A percentile compares a stretch with the other conserved stretches of the same genome.
Evolutionary conservation across 2,797 vertebrate genomes (phyloP).

Genomic region (Karalla daura): DNA sequence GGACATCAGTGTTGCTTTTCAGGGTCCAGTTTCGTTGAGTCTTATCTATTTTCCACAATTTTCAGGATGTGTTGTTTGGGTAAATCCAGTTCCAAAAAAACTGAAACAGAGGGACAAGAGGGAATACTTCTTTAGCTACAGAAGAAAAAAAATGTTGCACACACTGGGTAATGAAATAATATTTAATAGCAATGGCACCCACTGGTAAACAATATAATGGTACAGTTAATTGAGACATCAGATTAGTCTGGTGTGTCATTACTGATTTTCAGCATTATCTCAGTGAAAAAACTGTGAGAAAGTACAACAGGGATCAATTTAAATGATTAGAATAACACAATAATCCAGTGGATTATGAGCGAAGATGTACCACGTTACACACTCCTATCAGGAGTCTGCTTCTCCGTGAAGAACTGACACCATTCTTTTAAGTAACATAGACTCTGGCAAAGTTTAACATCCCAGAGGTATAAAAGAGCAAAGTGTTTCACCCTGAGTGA

Average conservation of each 20-base stretch:
- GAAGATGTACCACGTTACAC: not conserved
- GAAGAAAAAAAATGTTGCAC: not conserved
- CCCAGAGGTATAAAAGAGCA: slow-evolving; percentile 19
- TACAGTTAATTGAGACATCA: too few species aligned
- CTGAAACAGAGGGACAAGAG: too few species aligned
- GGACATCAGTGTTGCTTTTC: too few species aligned
- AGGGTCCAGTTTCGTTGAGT: too few species aligned
- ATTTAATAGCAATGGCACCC: too few species aligned
- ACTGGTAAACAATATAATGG: too few species aligned
- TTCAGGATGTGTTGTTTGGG: too few species aligned
- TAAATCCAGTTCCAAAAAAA: too few species aligned
- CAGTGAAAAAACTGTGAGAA: not conserved
- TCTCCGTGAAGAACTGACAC: slow-evolving; percentile 1
- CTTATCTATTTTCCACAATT: too few species aligned
- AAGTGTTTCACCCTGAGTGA: slow-evolving; percentile 30
- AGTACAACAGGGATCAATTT: not conserved
- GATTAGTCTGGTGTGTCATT: too few species aligned
- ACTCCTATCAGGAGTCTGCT: not conserved
- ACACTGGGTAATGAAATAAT: too few species aligned
- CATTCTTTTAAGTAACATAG: not conserved
- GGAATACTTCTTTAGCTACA: not conserved
- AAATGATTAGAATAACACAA: not conserved
- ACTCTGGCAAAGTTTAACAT: slow-evolving; percentile 14
- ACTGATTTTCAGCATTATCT: too few species aligned
- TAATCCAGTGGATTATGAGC: not conserved